Conservation (phyloP, 2,113 vertebrate genomes). For the Rousettus leschenaultii region DNA sequence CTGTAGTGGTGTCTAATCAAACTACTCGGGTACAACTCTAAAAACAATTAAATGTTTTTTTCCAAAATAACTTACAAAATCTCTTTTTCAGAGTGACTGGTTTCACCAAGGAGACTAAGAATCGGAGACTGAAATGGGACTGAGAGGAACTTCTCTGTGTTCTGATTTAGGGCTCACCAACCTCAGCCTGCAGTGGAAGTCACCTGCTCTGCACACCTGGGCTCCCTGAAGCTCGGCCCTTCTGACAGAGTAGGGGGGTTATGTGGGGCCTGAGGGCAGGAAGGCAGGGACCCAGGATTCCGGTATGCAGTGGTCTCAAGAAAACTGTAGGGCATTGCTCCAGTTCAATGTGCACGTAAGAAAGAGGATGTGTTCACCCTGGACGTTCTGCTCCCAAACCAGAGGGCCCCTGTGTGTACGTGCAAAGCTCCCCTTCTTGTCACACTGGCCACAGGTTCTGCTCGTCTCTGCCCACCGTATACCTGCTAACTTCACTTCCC, state of each 20-base stretch:
- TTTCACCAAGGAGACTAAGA: background rate
- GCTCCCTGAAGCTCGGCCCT: background rate
- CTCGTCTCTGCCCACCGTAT: rapidly evolving
- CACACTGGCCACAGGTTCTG: rapidly evolving
- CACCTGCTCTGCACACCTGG: rapidly evolving
- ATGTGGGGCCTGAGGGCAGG: rapidly evolving
- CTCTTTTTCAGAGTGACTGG: background rate
- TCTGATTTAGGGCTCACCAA: background rate
- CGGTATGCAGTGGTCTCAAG: rapidly evolving
- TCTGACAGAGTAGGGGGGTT: background rate
- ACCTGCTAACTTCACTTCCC: background rate
- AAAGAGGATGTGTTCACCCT: background rate
- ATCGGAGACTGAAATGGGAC: rapidly evolving
- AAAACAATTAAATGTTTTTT: background rate
- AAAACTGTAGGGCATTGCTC: background rate
- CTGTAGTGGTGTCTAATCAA: background rate
- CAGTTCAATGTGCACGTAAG: background rate
- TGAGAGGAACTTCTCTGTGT: background rate
- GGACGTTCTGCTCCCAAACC: background rate
- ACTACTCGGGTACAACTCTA: background rate
- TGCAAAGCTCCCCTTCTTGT: rapidly evolving
- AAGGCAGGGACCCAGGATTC: background rate
- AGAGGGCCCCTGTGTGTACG: rapidly evolving
- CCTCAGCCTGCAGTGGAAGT: rapidly evolving
- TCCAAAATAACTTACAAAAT: background rate